Evolutionary conservation across 2,113 vertebrate species (phyloP).

Genomic region (Oenanthe oenanthe): DNA sequence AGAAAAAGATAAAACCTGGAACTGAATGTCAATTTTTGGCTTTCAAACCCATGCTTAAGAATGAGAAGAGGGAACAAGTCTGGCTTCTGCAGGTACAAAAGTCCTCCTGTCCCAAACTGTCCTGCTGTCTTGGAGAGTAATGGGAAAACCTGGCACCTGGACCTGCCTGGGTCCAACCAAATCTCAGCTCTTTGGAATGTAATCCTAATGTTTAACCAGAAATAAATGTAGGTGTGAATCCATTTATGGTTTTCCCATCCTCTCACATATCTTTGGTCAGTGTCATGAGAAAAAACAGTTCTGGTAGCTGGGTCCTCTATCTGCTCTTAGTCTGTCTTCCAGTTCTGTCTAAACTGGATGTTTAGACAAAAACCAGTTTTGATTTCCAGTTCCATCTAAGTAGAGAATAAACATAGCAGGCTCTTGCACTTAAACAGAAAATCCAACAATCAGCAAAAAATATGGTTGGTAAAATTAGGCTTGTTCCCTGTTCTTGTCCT

Average conservation of each 20-base stretch:
- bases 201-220: neutral
- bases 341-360: neutral
- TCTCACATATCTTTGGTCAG: neutral
- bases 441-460: neutral
- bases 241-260: neutral
- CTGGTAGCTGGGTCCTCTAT: neutral
- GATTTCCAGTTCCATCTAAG: neutral
- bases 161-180: neutral
- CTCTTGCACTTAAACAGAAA: neutral
- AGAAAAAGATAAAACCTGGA: slow-evolving; percentile 48
- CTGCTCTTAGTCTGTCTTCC: neutral
- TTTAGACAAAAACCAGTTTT: neutral
- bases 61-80: neutral
- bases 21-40: neutral
- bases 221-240: neutral
- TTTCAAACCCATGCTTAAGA: neutral
- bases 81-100: neutral
- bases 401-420: neutral
- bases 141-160: neutral
- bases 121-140: neutral
- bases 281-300: neutral
- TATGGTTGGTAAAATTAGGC: neutral
- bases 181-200: neutral
- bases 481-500: neutral
- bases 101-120: neutral